Conservation (phyloP, 2,113 vertebrate species). For the Sakesphorus luctuosus region DNA sequence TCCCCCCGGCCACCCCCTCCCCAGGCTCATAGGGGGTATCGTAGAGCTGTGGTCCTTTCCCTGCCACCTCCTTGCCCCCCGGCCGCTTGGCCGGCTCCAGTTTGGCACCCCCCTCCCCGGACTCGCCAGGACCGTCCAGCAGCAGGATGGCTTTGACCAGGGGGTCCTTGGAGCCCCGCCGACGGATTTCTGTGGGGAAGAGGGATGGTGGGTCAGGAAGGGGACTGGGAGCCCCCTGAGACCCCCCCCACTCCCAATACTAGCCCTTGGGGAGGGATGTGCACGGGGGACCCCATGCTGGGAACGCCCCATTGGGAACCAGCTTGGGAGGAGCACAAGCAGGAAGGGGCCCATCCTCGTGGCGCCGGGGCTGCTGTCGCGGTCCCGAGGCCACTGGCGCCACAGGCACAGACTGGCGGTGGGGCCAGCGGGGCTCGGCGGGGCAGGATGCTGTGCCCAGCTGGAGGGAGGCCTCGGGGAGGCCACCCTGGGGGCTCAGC, state of each 20-base stretch:
- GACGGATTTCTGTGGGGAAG: constrained; percentile 83
- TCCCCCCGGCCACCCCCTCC: not conserved
- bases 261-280: not conserved
- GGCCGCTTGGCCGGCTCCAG: constrained; percentile 43
- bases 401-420: rapidly evolving
- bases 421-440: not conserved
- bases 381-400: not conserved
- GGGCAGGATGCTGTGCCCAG: not conserved
- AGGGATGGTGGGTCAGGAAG: not conserved
- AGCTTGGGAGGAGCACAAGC: constrained; percentile 51
- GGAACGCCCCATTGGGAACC: not conserved
- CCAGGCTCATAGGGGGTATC: constrained; percentile 68
- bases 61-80: constrained; percentile 45
- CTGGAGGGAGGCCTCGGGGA: not conserved
- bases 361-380: constrained; percentile 13
- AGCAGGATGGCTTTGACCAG: constrained; percentile 88
- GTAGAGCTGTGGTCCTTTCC: constrained; percentile 76
- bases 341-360: constrained; percentile 67
- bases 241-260: too few species aligned
- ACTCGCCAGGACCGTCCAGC: constrained; percentile 75
- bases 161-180: constrained; percentile 91
- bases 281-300: not conserved
- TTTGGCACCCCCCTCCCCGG: constrained; percentile 24
- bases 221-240: not conserved
- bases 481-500: not conserved